Conservation (phyloP, 2,113 vertebrate species). For the Toxostoma redivivum region DNA sequence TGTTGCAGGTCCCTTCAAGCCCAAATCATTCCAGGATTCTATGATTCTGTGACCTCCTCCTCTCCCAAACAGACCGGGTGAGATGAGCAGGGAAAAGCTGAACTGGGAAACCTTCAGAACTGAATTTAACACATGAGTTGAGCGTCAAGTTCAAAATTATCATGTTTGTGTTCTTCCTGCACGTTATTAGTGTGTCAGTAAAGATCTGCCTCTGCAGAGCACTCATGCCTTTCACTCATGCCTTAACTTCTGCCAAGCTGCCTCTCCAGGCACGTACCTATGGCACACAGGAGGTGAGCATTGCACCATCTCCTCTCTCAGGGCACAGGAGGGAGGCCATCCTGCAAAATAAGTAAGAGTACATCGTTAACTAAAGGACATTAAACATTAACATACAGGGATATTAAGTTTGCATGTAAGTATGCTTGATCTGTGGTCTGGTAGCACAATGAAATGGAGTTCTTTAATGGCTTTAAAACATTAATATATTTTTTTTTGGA, state of each 20-base stretch:
- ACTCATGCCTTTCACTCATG: background rate
- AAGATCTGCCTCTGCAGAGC: background rate
- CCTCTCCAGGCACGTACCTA: fast-evolving
- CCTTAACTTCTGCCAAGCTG: background rate
- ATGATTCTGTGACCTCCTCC: background rate
- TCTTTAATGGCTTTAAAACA: background rate
- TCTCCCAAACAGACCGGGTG: background rate
- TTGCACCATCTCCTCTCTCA: background rate
- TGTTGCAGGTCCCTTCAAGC: background rate
- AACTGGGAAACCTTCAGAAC: background rate
- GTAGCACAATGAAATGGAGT: background rate
- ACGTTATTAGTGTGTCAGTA: background rate
- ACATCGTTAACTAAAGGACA: background rate
- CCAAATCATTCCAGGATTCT: background rate
- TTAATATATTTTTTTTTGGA: background rate
- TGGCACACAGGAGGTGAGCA: background rate
- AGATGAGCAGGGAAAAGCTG: background rate
- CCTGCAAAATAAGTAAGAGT: background rate
- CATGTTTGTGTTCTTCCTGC: background rate
- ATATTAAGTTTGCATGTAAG: background rate
- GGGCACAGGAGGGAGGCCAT: background rate
- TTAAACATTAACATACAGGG: background rate
- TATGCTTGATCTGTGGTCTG: background rate
- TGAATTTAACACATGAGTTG: background rate
- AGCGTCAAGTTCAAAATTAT: fast-evolving